Evolutionary conservation across 2,888 invertebrate species (phyloP).

Genomic region (Stenchaetothrips biformis): DNA sequence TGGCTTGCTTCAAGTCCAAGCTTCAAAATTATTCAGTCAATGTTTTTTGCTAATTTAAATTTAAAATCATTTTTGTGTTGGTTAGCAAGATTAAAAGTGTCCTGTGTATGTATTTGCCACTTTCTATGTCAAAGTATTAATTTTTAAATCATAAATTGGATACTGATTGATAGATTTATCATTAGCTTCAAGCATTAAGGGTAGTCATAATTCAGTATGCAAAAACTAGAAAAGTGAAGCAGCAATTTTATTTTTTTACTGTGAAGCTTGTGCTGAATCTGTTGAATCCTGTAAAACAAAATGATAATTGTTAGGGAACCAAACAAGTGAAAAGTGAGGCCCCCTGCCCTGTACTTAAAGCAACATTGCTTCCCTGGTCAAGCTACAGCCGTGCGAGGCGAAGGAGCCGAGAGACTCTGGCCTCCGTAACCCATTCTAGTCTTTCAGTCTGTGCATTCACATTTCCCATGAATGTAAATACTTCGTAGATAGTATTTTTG

Average conservation of each 20-base stretch:
- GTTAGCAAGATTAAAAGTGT: too few relatives aligned
- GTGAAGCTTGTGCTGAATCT: conserved; percentile 1
- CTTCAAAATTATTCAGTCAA: neutral
- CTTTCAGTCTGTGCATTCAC: conserved; percentile 23
- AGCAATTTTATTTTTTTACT: conserved; percentile 14
- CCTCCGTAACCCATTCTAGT: conserved; percentile 15
- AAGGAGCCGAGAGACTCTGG: neutral
- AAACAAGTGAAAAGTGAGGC: neutral
- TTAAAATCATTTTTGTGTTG: neutral
- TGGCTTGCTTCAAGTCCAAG: neutral
- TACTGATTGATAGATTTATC: neutral
- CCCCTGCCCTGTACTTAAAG: conserved; percentile 20
- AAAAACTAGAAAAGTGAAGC: neutral
- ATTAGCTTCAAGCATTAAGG: neutral
- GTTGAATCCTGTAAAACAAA: neutral
- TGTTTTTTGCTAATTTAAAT: neutral
- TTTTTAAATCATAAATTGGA: neutral
- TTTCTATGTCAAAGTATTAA: too few relatives aligned
- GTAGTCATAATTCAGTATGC: neutral
- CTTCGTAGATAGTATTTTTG: conserved; percentile 25
- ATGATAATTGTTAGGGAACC: neutral
- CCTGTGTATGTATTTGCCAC: too few relatives aligned
- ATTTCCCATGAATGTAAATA: conserved; percentile 9
- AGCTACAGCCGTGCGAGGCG: conserved; percentile 8
- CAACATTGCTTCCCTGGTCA: conserved; percentile 7